Conservation (phyloP, 2,888 invertebrate genomes). For the Sarcophaga variegata region DNA sequence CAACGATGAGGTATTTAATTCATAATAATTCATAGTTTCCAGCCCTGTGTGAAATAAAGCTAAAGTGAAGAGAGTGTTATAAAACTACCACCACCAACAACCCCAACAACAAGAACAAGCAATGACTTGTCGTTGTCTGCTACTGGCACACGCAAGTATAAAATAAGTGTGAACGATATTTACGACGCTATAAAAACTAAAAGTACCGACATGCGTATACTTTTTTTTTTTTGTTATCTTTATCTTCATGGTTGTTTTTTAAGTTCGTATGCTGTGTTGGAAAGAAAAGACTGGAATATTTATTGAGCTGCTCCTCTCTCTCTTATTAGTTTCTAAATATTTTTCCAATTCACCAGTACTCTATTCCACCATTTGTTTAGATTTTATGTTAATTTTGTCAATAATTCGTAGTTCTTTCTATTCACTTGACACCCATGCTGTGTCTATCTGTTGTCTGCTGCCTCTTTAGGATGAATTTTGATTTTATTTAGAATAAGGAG, state of each 20-base stretch:
- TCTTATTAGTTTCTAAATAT: background rate
- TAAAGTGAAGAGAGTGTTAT: too few species aligned
- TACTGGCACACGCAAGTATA: slow-evolving; percentile 25
- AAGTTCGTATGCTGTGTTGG: too few species aligned
- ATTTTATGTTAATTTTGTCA: background rate
- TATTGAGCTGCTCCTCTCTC: background rate
- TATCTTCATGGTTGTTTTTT: too few species aligned
- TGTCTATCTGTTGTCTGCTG: too few species aligned
- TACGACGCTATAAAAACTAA: background rate
- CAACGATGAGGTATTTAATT: too few species aligned
- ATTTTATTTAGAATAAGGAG: too few species aligned
- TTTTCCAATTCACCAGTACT: background rate
- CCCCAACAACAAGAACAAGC: background rate
- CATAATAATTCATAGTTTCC: too few species aligned
- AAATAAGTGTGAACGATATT: slow-evolving; percentile 25
- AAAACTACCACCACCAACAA: background rate
- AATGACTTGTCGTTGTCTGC: slow-evolving; percentile 23
- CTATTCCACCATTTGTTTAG: background rate
- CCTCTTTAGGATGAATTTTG: too few species aligned
- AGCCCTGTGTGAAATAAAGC: too few species aligned
- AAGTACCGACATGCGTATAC: background rate
- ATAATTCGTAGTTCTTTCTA: too few species aligned
- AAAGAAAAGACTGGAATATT: background rate
- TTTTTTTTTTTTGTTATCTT: background rate
- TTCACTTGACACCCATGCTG: too few species aligned